These are phyloP conservation scores for Mythimna impura DNA, from an alignment of 2,888 invertebrate genomes.

Conservation along the genomic window DNA sequence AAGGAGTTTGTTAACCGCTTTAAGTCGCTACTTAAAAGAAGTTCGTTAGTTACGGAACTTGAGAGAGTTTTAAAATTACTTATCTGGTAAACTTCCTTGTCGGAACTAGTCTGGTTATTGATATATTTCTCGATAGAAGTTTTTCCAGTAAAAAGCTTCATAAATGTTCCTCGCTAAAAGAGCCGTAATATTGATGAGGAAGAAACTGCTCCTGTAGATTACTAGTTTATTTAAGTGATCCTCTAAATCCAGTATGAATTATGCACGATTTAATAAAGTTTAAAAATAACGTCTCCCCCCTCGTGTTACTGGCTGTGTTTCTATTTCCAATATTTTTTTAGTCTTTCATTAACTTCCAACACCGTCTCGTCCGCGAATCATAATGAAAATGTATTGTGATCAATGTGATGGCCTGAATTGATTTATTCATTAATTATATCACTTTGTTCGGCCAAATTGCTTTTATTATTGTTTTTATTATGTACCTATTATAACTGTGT, in stretches of 20 bases:
- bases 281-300: neutral
- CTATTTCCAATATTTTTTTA: neutral
- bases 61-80: slow-evolving; percentile 19
- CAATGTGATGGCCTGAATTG: slow-evolving; percentile 26
- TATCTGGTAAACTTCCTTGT: slow-evolving; percentile 9
- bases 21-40: slow-evolving; percentile 26
- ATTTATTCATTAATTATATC: slow-evolving; percentile 34
- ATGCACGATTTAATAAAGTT: neutral
- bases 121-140: slow-evolving; percentile 8
- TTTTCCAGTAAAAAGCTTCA: neutral
- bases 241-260: too few relatives aligned
- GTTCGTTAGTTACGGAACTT: slow-evolving; percentile 19
- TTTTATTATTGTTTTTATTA: slow-evolving; percentile 13
- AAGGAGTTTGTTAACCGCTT: slow-evolving; percentile 25
- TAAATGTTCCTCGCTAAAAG: neutral
- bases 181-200: neutral
- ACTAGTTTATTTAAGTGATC: neutral
- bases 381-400: slow-evolving; percentile 41
- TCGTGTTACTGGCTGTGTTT: neutral
- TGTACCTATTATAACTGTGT: slow-evolving; percentile 7
- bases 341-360: slow-evolving; percentile 10
- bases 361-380: slow-evolving; percentile 1
- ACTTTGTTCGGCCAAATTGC: slow-evolving; percentile 18
- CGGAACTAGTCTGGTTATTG: slow-evolving; percentile 5
- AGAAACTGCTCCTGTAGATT: neutral